These are phyloP conservation scores for Lutra lutra DNA, from an alignment of 2,797 vertebrate species.

Conservation along the genomic window DNA sequence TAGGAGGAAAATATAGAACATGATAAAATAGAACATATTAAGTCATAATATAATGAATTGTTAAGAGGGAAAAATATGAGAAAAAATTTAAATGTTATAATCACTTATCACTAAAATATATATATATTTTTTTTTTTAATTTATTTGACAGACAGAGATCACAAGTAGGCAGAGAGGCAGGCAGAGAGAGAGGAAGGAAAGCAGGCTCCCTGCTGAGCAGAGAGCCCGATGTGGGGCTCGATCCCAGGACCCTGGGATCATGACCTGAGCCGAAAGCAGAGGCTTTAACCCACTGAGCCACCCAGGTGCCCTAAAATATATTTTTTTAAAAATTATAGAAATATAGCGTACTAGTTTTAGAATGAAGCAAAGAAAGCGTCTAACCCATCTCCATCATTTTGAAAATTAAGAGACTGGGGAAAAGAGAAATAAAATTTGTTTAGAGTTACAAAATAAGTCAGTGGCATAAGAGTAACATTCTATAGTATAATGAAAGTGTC, in stretches of 20 bases:
- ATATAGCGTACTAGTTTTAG: background rate
- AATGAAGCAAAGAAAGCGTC: background rate
- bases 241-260: too few relatives aligned
- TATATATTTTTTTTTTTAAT: slow-evolving; percentile 23
- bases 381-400: background rate
- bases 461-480: background rate
- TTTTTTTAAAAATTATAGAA: slow-evolving; percentile 45
- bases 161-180: too few relatives aligned
- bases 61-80: slow-evolving; percentile 59
- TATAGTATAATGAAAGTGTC: background rate
- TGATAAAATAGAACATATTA: slow-evolving; percentile 56
- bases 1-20: slow-evolving; percentile 52
- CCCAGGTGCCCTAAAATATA: background rate
- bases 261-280: too few relatives aligned
- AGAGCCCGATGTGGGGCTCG: too few relatives aligned
- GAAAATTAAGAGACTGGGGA: slow-evolving; percentile 24
- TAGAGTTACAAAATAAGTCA: slow-evolving; percentile 12
- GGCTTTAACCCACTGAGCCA: too few relatives aligned
- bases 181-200: too few relatives aligned
- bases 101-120: slow-evolving; percentile 40
- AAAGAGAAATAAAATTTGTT: background rate
- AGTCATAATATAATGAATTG: slow-evolving; percentile 75
- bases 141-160: too few relatives aligned
- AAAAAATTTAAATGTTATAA: slow-evolving; percentile 45
- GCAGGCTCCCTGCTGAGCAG: too few relatives aligned